These are phyloP conservation scores for Lepus americanus DNA, from an alignment of 2,113 vertebrate species.

Conservation along the genomic window DNA sequence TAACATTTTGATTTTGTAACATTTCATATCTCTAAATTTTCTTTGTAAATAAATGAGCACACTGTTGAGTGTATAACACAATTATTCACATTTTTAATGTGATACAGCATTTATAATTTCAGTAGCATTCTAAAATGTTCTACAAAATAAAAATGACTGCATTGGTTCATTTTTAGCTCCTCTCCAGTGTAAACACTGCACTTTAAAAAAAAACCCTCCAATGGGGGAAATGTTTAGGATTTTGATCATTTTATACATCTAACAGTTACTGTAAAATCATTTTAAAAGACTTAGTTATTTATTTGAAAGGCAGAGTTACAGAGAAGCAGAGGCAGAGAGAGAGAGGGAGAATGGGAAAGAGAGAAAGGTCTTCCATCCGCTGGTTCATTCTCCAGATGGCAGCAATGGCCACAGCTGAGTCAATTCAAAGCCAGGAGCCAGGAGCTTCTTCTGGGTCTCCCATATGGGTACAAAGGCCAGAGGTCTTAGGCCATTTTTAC, in stretches of 20 bases:
- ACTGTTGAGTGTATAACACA: not conserved
- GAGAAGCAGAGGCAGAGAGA: too few relatives aligned
- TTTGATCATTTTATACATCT: constrained; percentile 15
- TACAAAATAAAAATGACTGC: not conserved
- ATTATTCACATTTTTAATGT: not conserved
- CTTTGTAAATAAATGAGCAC: not conserved
- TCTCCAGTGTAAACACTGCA: not conserved
- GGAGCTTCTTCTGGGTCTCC: too few relatives aligned
- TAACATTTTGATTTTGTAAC: not conserved
- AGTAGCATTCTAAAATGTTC: not conserved
- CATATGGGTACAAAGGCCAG: too few relatives aligned
- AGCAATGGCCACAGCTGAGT: too few relatives aligned
- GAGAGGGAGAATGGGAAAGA: too few relatives aligned
- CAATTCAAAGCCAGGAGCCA: too few relatives aligned
- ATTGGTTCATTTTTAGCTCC: not conserved
- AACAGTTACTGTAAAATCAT: not conserved
- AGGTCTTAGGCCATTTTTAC: too few relatives aligned
- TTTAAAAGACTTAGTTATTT: too few relatives aligned
- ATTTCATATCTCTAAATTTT: not conserved
- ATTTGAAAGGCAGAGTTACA: too few relatives aligned
- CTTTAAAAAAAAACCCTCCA: not conserved
- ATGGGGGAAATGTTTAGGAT: not conserved
- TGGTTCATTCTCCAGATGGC: too few relatives aligned
- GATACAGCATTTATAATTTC: not conserved
- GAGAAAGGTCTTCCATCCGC: too few relatives aligned